These are phyloP conservation scores for Holcopasites calliopsidis DNA, from an alignment of 1,140 invertebrate species.

Conservation along the genomic window DNA sequence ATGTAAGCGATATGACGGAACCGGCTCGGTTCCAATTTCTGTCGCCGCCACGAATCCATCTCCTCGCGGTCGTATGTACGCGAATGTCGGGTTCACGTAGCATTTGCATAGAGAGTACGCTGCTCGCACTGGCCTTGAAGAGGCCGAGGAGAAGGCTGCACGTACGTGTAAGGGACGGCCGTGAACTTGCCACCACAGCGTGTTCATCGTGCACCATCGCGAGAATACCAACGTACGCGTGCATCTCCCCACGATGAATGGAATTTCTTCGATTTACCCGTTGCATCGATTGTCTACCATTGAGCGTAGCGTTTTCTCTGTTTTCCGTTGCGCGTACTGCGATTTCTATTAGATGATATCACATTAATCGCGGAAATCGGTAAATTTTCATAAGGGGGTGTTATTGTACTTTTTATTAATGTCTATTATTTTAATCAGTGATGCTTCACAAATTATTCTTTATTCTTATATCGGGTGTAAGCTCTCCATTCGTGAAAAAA, in stretches of 20 bases:
- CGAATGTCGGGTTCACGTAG: constrained; percentile 22
- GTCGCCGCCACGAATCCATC: constrained; percentile 13
- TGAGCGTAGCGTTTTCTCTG: background rate
- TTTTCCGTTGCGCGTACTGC: no score
- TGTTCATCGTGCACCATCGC: constrained; percentile 44
- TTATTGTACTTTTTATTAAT: no score
- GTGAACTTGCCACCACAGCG: constrained; percentile 70
- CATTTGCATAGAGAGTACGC: constrained; percentile 61
- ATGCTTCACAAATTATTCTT: no score
- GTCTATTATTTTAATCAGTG: no score
- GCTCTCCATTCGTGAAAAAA: no score
- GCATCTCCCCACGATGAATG: constrained; percentile 55
- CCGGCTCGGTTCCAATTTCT: constrained; percentile 42
- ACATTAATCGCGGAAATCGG: no score
- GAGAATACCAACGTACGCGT: constrained; percentile 44
- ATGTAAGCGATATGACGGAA: constrained; percentile 51
- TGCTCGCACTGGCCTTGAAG: constrained; percentile 68
- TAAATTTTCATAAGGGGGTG: no score
- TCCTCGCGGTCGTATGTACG: background rate
- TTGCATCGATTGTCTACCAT: background rate
- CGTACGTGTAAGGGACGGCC: constrained; percentile 67
- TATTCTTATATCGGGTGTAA: no score
- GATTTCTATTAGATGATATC: no score
- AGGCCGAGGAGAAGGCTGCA: constrained; percentile 59
- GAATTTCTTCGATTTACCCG: constrained; percentile 12